Base-by-base conservation (phyloP, 2,113 vertebrate species). In the Oryzias melastigma region DNA sequence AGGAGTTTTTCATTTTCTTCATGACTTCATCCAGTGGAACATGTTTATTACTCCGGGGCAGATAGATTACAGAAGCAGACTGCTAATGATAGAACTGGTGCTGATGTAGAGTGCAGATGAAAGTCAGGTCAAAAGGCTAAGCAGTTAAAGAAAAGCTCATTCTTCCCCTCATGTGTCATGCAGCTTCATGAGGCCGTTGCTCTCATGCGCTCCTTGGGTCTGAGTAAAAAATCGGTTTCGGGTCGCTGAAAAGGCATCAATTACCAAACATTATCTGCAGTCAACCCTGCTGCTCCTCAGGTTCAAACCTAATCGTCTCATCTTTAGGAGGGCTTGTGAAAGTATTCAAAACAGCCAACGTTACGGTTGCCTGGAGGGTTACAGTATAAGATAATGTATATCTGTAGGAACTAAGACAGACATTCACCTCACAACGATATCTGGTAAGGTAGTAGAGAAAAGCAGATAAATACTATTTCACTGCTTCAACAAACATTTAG, bases 1-100 rank as follows among this genome's bases (percentile, higher is more conserved):
- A 5, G 51, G 53, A 67, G 40, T 50, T 75, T 68, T 75, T 65
- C 52, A 19, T 62, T 69, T 69, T 62, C 53, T 72, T 65, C 47
- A 69, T 85, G 84, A 86, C 65, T 82, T 82, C 68, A 81, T 77
- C 71, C 49, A 42, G 64, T 54, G 62, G 48, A 77, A 74, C 71
- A 77, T 1, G 15, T 73, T 62, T 49, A 70, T 74, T 48, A 62
- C 62, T 63, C 50, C 20, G 4, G 68, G 51, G 75, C 19, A 29
- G 25, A 20, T 52, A 19, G n/a, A 76, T 73, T 53, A 48, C 71
- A 77, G 74, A 66, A 83, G 56, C 80, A 83, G 80, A 71, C 62
- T 14, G 58, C 62, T 71, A 67, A 79, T 78, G 49, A 68, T 63
- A 61, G 70, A 62, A 66, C 18, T 43, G 15, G 20, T 35, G 18